Base-by-base conservation (phyloP, 1,140 invertebrate species). In the Heliconius congener region DNA sequence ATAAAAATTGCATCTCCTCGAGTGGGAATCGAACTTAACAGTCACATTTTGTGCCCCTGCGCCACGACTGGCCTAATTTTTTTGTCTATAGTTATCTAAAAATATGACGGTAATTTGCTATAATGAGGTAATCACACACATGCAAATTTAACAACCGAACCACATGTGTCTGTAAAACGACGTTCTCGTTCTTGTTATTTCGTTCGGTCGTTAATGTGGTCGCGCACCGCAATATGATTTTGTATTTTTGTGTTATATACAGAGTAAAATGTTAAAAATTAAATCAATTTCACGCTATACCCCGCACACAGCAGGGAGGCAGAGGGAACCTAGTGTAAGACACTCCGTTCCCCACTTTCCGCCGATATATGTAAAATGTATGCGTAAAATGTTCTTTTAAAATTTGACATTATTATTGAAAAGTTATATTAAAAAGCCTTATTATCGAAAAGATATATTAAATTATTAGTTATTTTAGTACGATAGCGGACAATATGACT, bases 121-220 rank as follows among this genome's bases (percentile, higher is more conserved):
- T 18, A 52, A 74, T 74, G 73, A 39, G 30, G 73, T 50, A 74
- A 30, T 60, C 23, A 6, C 19, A 74, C 19, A 46, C 42, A 55
- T 66, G 55, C 34, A 37, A 60, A 75, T 75, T 75, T 75, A 75
- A 75, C 60, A 37, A 50, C 55, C 3, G 2, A 16, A 11, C 52
- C 74, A 66, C 55, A 75, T 74, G n/a, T 50, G 74, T n/a, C 52
- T 37, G 37, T 52, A 42, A 30, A 66, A 27, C 57, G 57, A 27
- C 57, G 57, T 66, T 66, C 57, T n/a, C 34, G 34, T 37, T 37
- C 34, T 37, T 8, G 34, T 37, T 66, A 66, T 66, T 66, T 27
- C 57, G 23, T 27, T 66, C 1, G 11, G 57, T 66, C 23, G 23
- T 66, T 66, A 66, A 30, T 4, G 57, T 27, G 23, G 23, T 13